These are phyloP conservation scores for Bombus soroeensis DNA, from an alignment of 1,140 invertebrate species.

Conservation along the genomic window DNA sequence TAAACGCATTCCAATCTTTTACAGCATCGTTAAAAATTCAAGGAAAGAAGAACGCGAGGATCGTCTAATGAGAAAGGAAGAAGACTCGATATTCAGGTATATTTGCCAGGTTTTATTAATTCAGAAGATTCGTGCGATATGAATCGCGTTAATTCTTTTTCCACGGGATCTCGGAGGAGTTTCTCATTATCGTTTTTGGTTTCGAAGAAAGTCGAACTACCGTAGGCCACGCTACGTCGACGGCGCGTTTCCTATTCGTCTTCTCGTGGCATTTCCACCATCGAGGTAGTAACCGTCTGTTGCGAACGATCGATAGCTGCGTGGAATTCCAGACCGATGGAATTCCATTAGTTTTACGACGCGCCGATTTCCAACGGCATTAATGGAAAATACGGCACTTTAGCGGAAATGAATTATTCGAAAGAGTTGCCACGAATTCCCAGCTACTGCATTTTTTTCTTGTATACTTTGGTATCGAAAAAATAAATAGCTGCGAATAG, in stretches of 20 bases:
- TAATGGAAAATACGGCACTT: neutral
- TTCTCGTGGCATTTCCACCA: neutral
- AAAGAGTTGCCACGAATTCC: neutral
- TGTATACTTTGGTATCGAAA: neutral
- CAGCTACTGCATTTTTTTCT: neutral
- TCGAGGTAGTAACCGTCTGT: slow-evolving; percentile 5
- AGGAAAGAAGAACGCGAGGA: too few relatives aligned
- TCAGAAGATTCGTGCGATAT: too few relatives aligned
- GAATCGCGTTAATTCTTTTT: neutral
- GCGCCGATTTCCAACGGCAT: slow-evolving; percentile 13
- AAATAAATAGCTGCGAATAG: neutral
- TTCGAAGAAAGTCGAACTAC: neutral
- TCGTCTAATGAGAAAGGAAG: too few relatives aligned
- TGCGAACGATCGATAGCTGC: slow-evolving; percentile 10
- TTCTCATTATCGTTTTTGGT: neutral
- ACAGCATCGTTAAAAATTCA: too few relatives aligned
- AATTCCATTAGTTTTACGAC: slow-evolving; percentile 42
- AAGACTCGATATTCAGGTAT: too few relatives aligned
- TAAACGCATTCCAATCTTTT: too few relatives aligned
- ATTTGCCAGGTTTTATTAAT: too few relatives aligned
- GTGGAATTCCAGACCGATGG: neutral
- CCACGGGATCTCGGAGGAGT: neutral
- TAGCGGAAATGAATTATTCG: slow-evolving; percentile 3
- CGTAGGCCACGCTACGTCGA: neutral
- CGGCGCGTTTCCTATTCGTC: neutral